Conservation (phyloP, 2,113 vertebrate species). For the Columba livia region DNA sequence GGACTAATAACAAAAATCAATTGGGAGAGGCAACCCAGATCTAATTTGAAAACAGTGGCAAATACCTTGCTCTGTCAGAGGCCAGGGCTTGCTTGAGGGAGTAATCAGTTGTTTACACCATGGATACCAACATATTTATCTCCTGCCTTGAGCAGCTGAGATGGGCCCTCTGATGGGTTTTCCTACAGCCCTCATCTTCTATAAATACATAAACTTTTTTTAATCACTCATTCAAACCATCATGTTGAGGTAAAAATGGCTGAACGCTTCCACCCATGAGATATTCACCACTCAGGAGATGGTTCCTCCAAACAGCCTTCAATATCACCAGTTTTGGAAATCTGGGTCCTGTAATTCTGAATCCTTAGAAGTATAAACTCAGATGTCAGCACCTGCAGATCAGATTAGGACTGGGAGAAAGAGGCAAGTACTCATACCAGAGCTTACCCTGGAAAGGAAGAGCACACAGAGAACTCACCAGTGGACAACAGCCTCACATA, state of each 20-base stretch:
- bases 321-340: not conserved
- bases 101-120: not conserved
- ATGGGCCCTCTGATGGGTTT: not conserved
- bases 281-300: not conserved
- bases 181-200: not conserved
- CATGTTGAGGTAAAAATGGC: not conserved
- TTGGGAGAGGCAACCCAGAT: not conserved
- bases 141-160: not conserved
- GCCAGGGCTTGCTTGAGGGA: not conserved
- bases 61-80: not conserved
- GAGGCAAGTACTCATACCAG: not conserved
- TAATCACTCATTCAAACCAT: not conserved
- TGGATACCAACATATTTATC: not conserved
- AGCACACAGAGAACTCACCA: fast-evolving
- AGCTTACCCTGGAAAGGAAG: not conserved
- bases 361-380: not conserved
- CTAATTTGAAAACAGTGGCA: not conserved
- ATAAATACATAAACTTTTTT: too few species aligned
- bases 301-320: not conserved
- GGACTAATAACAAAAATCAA: not conserved
- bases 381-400: not conserved
- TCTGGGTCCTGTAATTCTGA: fast-evolving
- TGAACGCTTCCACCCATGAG: not conserved
- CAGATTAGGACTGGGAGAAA: not conserved
- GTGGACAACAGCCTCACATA: not conserved